Base-by-base conservation (phyloP, 2,113 vertebrate species). In the Gopherus flavomarginatus region DNA sequence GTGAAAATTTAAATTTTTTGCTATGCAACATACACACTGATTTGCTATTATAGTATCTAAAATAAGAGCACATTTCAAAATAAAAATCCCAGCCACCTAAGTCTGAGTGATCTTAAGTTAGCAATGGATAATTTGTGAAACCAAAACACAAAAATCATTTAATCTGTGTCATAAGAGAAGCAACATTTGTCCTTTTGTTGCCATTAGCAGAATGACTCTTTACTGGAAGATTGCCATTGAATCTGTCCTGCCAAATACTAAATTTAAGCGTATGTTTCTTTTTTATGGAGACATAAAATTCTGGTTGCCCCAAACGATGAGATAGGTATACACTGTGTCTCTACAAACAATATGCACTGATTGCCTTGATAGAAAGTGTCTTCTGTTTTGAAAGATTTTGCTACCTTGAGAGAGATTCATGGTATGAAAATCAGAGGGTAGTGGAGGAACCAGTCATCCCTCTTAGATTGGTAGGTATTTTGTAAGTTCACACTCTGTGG, bases 181-280 rank as follows among this genome's bases (percentile, higher is more conserved):
- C 59, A 92, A 52, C 78, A 75, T 95, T 96, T 94, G 80, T 81
- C 78, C 82, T 83, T 92, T 96, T 91, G 87, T 92, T 95, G 90
- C 72, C 96, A 96, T 97, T 95, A 97, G 83, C 83, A 93, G 86
- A 97, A 97, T 93, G 92, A 94, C 88, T 97, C 97, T 96, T 96
- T 97, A 97, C 97, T 97, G 93, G 91, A 90, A 94, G 91, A 89
- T 80, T 84, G 53, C 95, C 86, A 95, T 95, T 87, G 88, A 96
- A 92, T 93, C 79, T 79, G 78, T 91, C 56, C 88, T 97, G 93
- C 88, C 90, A 96, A 97, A 92, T 85, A 93, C 91, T 97, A 92
- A 95, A 94, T 96, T 94, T 96, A 92, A 92, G 87, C 93, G 38
- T 69, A 92, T 90, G 78, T 47, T 93, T 85, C 44, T 93, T 44